These are phyloP conservation scores for Cyrtonyx montezumae DNA, from an alignment of 2,113 vertebrate species.

Conservation along the genomic window DNA sequence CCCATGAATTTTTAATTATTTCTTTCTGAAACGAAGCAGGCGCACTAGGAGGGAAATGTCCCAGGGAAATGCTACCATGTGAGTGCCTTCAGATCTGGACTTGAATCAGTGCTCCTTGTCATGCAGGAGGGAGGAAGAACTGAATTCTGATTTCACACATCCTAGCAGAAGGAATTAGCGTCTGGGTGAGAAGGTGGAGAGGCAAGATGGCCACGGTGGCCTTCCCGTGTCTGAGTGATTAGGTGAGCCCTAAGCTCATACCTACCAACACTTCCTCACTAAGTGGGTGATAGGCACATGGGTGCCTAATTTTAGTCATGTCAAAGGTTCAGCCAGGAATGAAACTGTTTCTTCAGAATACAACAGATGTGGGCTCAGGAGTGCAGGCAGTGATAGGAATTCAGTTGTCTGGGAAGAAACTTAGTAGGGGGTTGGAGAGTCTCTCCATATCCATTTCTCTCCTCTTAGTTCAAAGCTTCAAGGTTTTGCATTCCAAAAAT, in stretches of 20 bases:
- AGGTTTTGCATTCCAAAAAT: neutral
- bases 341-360: neutral
- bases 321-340: neutral
- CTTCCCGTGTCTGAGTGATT: accelerated
- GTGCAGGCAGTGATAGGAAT: neutral
- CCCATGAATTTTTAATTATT: neutral
- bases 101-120: neutral
- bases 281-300: neutral
- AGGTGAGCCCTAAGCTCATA: neutral
- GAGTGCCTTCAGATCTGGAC: neutral
- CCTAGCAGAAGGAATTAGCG: neutral
- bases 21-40: neutral
- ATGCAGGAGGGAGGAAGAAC: neutral
- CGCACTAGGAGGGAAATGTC: neutral
- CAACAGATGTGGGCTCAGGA: neutral
- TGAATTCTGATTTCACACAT: neutral
- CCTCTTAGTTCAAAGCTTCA: neutral
- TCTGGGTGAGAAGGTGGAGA: neutral
- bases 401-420: neutral
- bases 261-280: neutral
- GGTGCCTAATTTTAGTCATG: neutral
- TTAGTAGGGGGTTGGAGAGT: neutral
- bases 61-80: neutral
- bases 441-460: neutral
- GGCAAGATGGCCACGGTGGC: neutral